phyloP scores from a whole-genome alignment of 2,113 vertebrate genomes.

The Felis chaus region DNA sequence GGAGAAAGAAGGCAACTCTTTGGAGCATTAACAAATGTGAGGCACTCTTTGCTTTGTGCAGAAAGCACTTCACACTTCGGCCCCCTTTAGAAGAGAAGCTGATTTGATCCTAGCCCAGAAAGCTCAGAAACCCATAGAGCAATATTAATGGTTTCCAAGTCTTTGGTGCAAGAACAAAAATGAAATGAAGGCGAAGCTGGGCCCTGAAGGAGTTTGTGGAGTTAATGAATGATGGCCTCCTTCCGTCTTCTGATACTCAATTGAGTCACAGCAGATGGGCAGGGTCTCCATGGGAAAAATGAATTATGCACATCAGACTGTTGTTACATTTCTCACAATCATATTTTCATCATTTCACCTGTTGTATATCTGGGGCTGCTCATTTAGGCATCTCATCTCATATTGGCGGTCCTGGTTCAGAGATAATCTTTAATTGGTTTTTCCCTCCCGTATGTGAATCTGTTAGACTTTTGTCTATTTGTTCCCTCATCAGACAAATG shows the following conservation, averaged over 20 bases:
- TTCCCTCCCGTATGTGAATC: slow-evolving; percentile 59
- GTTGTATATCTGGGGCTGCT: slow-evolving; percentile 73
- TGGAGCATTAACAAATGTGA: slow-evolving; percentile 20
- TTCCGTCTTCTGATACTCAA: slow-evolving; percentile 58
- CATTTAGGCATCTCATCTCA: slow-evolving; percentile 73
- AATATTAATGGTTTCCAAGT: slow-evolving; percentile 63
- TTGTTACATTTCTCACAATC: slow-evolving; percentile 73
- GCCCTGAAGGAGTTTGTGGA: slow-evolving; percentile 40
- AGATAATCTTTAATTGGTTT: slow-evolving; percentile 76
- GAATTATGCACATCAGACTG: slow-evolving; percentile 53
- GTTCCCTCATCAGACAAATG: slow-evolving; percentile 19
- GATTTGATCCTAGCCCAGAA: slow-evolving; percentile 47
- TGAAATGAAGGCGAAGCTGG: slow-evolving; percentile 56
- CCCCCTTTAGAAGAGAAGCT: slow-evolving; percentile 38
- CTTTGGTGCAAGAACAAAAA: slow-evolving; percentile 67
- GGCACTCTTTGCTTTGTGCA: slow-evolving; percentile 48
- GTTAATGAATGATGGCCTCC: slow-evolving; percentile 60
- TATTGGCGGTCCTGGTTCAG: slow-evolving; percentile 66
- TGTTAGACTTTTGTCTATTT: slow-evolving; percentile 39
- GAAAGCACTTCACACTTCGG: slow-evolving; percentile 16
- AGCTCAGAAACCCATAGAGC: slow-evolving; percentile 32
- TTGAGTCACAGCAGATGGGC: slow-evolving; percentile 65
- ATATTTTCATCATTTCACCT: slow-evolving; percentile 75
- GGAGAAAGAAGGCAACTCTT: slow-evolving; percentile 39
- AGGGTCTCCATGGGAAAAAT: slow-evolving; percentile 47